Conservation (phyloP, 2,113 vertebrate genomes). For the Columbina picui region DNA sequence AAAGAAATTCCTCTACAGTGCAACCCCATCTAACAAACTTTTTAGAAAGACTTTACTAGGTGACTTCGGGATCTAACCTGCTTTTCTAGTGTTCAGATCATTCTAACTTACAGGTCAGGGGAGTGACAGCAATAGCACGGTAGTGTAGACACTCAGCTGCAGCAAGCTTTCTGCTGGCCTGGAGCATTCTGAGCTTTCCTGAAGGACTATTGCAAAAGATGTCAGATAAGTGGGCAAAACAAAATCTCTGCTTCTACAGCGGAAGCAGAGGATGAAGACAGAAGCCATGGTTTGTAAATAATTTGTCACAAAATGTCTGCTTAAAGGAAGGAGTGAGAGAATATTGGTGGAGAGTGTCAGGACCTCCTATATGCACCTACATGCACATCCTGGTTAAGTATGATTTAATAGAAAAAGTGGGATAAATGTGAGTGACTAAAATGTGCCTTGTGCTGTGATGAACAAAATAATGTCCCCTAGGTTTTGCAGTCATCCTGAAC, state of each 20-base stretch:
- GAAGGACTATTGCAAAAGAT: neutral
- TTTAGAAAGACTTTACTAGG: neutral
- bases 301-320: neutral
- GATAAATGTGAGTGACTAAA: neutral
- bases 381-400: neutral
- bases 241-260: neutral
- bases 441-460: neutral
- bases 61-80: neutral
- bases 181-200: neutral
- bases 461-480: neutral
- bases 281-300: neutral
- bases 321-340: neutral
- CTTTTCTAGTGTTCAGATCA: neutral
- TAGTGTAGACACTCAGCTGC: neutral
- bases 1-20: neutral
- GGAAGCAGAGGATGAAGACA: neutral
- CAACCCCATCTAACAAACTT: neutral
- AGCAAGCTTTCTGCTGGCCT: neutral
- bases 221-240: neutral
- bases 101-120: neutral
- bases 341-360: neutral
- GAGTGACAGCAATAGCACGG: rapidly evolving
- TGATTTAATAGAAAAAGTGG: neutral
- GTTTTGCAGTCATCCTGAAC: neutral
- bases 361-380: neutral